Percentiles rank a stretch among this genome's conserved stretches.
Evolutionary conservation across 1,140 invertebrate genomes (phyloP).

Genomic region (Branchinecta lindahli): DNA sequence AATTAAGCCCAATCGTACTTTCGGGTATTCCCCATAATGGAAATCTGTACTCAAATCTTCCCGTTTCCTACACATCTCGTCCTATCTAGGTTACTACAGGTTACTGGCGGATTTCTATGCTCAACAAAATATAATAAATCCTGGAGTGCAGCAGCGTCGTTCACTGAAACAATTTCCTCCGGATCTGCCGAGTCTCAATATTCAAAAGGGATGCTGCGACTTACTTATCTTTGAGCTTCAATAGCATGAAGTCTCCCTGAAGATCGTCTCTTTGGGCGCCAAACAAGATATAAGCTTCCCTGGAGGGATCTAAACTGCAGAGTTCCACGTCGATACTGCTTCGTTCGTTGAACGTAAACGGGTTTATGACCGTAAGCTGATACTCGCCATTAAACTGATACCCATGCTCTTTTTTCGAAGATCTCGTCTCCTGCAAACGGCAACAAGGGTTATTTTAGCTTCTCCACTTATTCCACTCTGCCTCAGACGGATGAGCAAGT

Average conservation of each 20-base stretch:
- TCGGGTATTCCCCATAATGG: too few species aligned
- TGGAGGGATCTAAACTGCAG: not conserved
- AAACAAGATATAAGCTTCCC: conserved; percentile 1
- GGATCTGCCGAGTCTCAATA: not conserved
- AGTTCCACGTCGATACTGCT: conserved; percentile 3
- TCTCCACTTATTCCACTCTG: too few species aligned
- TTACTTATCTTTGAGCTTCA: not conserved
- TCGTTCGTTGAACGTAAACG: not conserved
- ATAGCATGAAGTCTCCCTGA: not conserved
- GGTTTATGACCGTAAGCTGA: not conserved
- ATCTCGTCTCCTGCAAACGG: not conserved
- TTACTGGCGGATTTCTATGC: too few species aligned
- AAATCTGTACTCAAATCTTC: too few species aligned
- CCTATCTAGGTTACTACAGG: too few species aligned
- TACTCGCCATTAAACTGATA: not conserved
- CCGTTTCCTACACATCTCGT: too few species aligned
- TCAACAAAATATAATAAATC: too few species aligned
- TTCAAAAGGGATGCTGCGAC: not conserved
- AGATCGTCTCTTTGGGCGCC: not conserved
- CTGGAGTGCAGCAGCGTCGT: too few species aligned
- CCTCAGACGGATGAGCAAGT: too few species aligned
- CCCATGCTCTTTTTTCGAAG: not conserved
- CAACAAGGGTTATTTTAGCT: too few species aligned
- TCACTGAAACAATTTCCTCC: too few species aligned
- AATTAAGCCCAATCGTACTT: too few species aligned